These are phyloP conservation scores for Dynastes tityus DNA, from an alignment of 2,888 invertebrate species.

Conservation along the genomic window DNA sequence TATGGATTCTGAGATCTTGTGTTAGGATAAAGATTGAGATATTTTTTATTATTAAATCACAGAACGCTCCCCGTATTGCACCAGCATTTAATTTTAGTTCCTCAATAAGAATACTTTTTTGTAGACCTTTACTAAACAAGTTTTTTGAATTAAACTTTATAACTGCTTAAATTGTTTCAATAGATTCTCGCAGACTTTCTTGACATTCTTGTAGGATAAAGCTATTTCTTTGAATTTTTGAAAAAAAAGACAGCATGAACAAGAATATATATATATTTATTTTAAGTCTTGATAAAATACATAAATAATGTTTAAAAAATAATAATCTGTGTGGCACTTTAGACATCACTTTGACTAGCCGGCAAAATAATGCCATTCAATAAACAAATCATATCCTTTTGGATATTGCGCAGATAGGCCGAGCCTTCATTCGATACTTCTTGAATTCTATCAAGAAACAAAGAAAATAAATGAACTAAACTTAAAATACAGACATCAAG, in stretches of 20 bases:
- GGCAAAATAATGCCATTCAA: slow-evolving; percentile 26
- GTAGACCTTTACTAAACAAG: no score
- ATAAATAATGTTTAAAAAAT: slow-evolving; percentile 33
- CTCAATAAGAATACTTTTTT: no score
- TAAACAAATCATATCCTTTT: slow-evolving; percentile 9
- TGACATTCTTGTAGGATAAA: no score
- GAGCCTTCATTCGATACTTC: slow-evolving; percentile 26
- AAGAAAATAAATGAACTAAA: background rate
- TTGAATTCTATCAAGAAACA: slow-evolving; percentile 40
- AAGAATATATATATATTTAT: slow-evolving; percentile 34
- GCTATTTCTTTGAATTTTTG: no score
- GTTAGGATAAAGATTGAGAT: no score
- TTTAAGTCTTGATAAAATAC: slow-evolving; percentile 10
- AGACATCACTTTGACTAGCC: slow-evolving; percentile 7
- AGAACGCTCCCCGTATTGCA: no score
- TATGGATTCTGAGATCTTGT: no score
- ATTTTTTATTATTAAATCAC: no score
- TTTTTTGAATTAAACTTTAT: no score
- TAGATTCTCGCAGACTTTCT: no score
- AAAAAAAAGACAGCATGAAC: background rate
- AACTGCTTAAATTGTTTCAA: no score
- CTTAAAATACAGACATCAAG: background rate
- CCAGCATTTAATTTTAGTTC: no score
- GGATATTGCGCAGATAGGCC: slow-evolving; percentile 24
- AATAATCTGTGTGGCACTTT: background rate